Base-by-base conservation (phyloP, 2,888 invertebrate genomes). In the Allophyes oxyacanthae region DNA sequence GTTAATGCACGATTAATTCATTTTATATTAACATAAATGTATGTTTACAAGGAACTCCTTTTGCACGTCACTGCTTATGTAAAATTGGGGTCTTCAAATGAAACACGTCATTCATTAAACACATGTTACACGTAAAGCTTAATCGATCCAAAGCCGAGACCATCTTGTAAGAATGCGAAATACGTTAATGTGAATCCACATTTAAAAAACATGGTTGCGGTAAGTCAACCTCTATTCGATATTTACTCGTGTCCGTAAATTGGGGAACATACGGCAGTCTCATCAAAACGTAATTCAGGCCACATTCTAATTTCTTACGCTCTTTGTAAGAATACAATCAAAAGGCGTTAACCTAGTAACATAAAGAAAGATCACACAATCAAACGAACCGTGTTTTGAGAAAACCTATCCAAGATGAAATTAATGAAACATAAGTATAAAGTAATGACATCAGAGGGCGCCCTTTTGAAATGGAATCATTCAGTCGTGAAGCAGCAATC, bases 401-500 rank as follows among this genome's bases (percentile, higher is more conserved):
- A 42, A 15, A 55, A 53, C 54, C 44, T 52, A 34, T 51, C 15
- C 43, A 50, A 54, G 55, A 67, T 57, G 45, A 45, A 67, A 52
- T 58, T 64, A 72, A 68, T 60, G 53, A 68, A 76, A 77, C 72
- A 74, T 79, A 78, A 82, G 68, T 78, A 71, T 72, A 71, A 70
- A 79, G 81, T 85, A 85, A 87, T 83, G 81, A 82, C 82, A 85
- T 84, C 79, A 84, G 71, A 81, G 79, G 79, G 77, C 76, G 77
- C 79, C 82, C 80, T 20, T 88, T 88, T 83, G 83, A 85, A 89
- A 88, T 82, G 81, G 81, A 88, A 84, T 86, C 86, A 85, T 86
- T 88, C 81, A 85, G 78, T 78, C 88, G 88, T 90, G 87, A 87
- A 90, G 86, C 80, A 82, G 86, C 89, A 90, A 92, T 92, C 88